phyloP scores from a whole-genome alignment of 2,797 vertebrate genomes.

The Gymnoscopelus braueri region DNA sequence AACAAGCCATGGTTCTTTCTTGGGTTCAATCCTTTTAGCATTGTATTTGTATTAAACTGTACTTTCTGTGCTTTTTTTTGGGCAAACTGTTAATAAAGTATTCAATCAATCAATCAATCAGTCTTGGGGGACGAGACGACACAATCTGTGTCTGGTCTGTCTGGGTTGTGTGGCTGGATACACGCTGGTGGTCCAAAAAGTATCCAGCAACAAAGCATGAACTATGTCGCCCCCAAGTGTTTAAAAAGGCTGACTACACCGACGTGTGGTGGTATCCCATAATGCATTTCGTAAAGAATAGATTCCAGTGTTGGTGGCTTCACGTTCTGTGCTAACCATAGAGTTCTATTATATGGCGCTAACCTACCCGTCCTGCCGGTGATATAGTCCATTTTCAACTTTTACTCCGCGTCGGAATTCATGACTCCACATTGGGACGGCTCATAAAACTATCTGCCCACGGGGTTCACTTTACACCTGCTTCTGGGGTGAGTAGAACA shows the following conservation, averaged over 20 bases:
- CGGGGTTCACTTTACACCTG: slow-evolving; percentile 15
- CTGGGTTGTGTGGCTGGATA: too few species aligned
- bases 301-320: slow-evolving; percentile 58
- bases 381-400: slow-evolving; percentile 9
- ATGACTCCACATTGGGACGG: slow-evolving; percentile 33
- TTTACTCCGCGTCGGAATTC: slow-evolving; percentile 22
- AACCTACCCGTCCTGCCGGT: slow-evolving; percentile 35
- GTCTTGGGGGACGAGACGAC: too few species aligned
- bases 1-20: too few species aligned
- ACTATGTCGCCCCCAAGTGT: slow-evolving; percentile 55
- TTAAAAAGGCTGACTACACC: neutral
- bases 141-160: too few species aligned
- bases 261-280: slow-evolving; percentile 55
- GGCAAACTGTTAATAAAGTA: too few species aligned
- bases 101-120: too few species aligned
- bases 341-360: neutral
- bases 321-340: slow-evolving; percentile 8
- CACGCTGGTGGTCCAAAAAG: too few species aligned
- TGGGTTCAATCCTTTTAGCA: too few species aligned
- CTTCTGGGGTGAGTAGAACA: slow-evolving; percentile 63
- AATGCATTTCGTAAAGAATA: slow-evolving; percentile 70
- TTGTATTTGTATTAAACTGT: too few species aligned
- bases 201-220: neutral
- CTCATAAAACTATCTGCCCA: neutral
- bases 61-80: too few species aligned